phyloP scores from a whole-genome alignment of 2,797 vertebrate genomes.

The Discoglossus pictus region DNA sequence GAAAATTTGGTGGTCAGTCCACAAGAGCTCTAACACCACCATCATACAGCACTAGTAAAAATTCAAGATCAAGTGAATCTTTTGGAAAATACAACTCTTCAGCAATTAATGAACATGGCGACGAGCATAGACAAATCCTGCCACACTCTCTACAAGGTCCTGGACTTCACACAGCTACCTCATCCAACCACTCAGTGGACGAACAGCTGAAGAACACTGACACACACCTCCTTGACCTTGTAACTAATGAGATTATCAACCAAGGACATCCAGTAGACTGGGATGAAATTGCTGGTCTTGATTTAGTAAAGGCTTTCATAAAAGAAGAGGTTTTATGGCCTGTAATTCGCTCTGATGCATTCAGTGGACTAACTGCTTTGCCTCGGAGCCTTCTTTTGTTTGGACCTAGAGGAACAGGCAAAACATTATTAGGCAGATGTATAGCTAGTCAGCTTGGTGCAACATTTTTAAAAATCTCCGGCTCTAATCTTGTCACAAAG shows the following conservation, averaged over 20 bases:
- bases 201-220: constrained; percentile 97
- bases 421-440: constrained; percentile 92
- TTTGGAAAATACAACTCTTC: constrained; percentile 92
- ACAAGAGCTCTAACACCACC: constrained; percentile 90
- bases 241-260: constrained; percentile 94
- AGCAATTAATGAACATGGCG: constrained; percentile 84
- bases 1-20: constrained; percentile 91
- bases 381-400: constrained; percentile 97
- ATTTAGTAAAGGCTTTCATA: constrained; percentile 92
- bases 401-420: constrained; percentile 96
- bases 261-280: constrained; percentile 95
- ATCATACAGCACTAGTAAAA: constrained; percentile 90
- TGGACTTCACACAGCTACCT: constrained; percentile 88
- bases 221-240: constrained; percentile 91
- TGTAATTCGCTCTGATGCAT: constrained; percentile 94
- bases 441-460: constrained; percentile 96
- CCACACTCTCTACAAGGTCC: constrained; percentile 84
- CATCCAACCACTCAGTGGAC: constrained; percentile 90
- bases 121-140: constrained; percentile 90
- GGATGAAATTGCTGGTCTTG: constrained; percentile 96
- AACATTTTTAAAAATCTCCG: constrained; percentile 88
- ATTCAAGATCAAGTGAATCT: constrained; percentile 84
- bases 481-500: constrained; percentile 92
- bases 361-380: constrained; percentile 89
- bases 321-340: constrained; percentile 99